Evolutionary conservation across 2,888 invertebrate genomes (phyloP).

Genomic region (Cosmopolites sordidus): DNA sequence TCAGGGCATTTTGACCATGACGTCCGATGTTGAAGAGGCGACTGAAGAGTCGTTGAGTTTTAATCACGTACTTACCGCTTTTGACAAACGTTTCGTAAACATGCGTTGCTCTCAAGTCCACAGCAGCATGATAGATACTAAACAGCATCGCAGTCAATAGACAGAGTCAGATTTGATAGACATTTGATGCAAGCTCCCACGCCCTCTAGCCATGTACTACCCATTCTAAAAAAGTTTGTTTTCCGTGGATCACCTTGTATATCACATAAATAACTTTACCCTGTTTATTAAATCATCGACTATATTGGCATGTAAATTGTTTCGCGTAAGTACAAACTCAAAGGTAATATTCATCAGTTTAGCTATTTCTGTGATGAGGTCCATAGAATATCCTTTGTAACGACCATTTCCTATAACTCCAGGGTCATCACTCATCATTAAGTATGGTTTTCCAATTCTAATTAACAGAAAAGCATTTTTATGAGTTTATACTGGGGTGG

Average conservation of each 20-base stretch:
- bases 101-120: too few species aligned
- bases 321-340: constrained; percentile 62
- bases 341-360: constrained; percentile 31
- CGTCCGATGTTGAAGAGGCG: too few species aligned
- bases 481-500: too few species aligned
- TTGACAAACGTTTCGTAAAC: too few species aligned
- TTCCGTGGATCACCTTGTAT: neutral
- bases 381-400: constrained; percentile 86
- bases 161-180: too few species aligned
- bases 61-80: too few species aligned
- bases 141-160: too few species aligned
- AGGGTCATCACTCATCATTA: constrained; percentile 55
- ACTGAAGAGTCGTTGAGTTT: too few species aligned
- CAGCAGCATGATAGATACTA: too few species aligned
- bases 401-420: constrained; percentile 66
- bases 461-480: constrained; percentile 26
- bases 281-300: constrained; percentile 69
- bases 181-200: too few species aligned
- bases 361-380: constrained; percentile 60
- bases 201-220: too few species aligned
- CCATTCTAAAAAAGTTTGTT: neutral
- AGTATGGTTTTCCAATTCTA: constrained; percentile 68
- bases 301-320: constrained; percentile 65
- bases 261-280: constrained; percentile 48
- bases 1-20: too few species aligned